Conservation (phyloP, 1,140 invertebrate genomes). For the Chlorops oryzae region DNA sequence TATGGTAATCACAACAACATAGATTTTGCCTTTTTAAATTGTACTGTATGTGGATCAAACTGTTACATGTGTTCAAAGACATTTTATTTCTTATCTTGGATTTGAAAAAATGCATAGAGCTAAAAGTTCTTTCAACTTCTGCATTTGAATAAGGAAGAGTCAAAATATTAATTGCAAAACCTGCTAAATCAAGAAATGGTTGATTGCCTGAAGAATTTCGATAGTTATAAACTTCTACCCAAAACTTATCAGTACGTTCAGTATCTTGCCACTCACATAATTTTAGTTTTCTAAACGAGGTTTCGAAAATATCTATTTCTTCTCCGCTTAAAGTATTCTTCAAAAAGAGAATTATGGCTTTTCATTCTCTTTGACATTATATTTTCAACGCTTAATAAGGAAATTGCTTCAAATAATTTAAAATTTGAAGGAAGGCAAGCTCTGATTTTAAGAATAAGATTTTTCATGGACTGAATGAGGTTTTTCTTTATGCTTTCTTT, state of each 20-base stretch:
- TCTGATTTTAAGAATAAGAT: not conserved
- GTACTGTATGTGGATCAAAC: too few species aligned
- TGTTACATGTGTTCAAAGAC: not conserved
- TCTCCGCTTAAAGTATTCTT: not conserved
- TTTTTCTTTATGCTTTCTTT: constrained; percentile 1
- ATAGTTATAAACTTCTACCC: not conserved
- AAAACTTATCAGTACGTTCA: not conserved
- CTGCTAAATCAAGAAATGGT: not conserved
- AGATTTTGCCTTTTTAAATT: too few species aligned
- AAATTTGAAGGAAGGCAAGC: too few species aligned
- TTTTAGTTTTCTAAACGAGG: not conserved
- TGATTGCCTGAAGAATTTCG: not conserved
- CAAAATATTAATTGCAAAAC: not conserved
- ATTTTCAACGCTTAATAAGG: constrained; percentile 2
- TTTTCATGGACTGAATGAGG: not conserved
- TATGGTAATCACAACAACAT: too few species aligned
- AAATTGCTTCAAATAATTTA: not conserved
- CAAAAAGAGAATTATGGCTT: not conserved
- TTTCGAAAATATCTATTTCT: not conserved
- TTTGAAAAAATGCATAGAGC: constrained; percentile 1
- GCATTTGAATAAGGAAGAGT: constrained; percentile 3
- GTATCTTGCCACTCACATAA: constrained; percentile 2
- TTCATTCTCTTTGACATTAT: not conserved
- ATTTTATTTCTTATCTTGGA: constrained; percentile 1
- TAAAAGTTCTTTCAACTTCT: constrained; percentile 4